Conservation (phyloP, 2,888 invertebrate genomes). For the Limnephilus rhombicus region DNA sequence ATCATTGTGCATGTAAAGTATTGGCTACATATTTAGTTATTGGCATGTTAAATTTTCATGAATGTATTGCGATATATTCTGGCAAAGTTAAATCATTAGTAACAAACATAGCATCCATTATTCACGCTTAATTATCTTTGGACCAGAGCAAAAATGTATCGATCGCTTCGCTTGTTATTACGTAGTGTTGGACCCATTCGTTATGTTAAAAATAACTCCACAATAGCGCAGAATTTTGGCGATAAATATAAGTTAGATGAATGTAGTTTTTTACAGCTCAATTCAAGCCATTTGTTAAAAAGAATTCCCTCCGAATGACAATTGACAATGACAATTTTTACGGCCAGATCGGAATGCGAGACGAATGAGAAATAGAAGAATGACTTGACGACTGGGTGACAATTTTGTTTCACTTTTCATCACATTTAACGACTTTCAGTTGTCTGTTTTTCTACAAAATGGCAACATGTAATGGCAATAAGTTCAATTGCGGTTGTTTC, state of each 20-base stretch:
- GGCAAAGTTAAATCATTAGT: slow-evolving; percentile 26
- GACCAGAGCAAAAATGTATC: neutral
- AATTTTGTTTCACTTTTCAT: neutral
- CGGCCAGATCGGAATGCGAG: neutral
- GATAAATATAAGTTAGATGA: neutral
- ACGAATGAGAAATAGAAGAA: neutral
- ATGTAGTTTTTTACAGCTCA: neutral
- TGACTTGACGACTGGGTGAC: neutral
- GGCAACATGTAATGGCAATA: neutral
- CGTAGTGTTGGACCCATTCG: neutral
- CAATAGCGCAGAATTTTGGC: neutral
- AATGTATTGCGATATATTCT: slow-evolving; percentile 13
- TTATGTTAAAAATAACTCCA: neutral
- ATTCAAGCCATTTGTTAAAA: neutral
- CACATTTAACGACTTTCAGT: neutral
- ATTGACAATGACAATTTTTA: neutral
- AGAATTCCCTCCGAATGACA: neutral
- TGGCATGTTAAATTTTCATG: neutral
- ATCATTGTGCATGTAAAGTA: neutral
- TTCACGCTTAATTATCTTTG: neutral
- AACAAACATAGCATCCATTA: neutral
- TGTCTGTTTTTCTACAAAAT: neutral
- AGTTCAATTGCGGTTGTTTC: neutral
- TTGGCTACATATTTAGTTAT: slow-evolving; percentile 2
- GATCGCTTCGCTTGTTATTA: neutral